phyloP scores from a whole-genome alignment of 2,888 invertebrate species.

The Villa cingulata region DNA sequence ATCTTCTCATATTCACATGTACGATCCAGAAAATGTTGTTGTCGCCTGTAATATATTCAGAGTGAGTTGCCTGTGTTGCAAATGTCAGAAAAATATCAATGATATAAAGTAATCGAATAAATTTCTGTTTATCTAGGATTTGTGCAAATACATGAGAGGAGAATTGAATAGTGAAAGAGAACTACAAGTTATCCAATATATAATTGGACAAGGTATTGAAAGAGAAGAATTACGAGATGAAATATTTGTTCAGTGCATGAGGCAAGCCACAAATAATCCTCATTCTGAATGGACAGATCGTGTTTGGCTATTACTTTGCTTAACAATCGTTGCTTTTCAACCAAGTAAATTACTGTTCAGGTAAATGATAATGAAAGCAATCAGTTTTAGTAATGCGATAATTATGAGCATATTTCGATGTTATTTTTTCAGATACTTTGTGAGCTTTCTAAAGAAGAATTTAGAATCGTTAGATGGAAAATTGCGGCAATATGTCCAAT shows the following conservation, averaged over 20 bases:
- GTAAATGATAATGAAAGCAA: slow-evolving; percentile 13
- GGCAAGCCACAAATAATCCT: slow-evolving; percentile 82
- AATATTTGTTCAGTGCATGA: slow-evolving; percentile 75
- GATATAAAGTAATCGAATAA: not conserved
- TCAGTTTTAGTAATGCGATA: not conserved
- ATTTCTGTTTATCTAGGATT: slow-evolving; percentile 51
- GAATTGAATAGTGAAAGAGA: slow-evolving; percentile 76
- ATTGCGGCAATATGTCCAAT: slow-evolving; percentile 74
- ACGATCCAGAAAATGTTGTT: slow-evolving; percentile 86
- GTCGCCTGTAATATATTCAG: slow-evolving; percentile 82
- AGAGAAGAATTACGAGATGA: slow-evolving; percentile 86
- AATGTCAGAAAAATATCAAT: too few species aligned
- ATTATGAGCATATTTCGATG: slow-evolving; percentile 35
- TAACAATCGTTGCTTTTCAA: slow-evolving; percentile 84
- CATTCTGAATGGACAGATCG: slow-evolving; percentile 69
- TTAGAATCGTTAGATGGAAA: slow-evolving; percentile 49
- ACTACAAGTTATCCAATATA: slow-evolving; percentile 66
- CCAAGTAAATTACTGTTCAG: slow-evolving; percentile 42
- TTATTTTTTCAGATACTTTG: slow-evolving; percentile 51
- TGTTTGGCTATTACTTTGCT: slow-evolving; percentile 77
- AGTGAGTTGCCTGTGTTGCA: too few species aligned
- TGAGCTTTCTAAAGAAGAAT: slow-evolving; percentile 60
- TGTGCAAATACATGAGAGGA: slow-evolving; percentile 79
- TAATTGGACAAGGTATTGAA: slow-evolving; percentile 77
- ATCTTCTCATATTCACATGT: slow-evolving; percentile 86